phyloP scores from a whole-genome alignment of 2,797 vertebrate species.

The Enteromius viviparus region DNA sequence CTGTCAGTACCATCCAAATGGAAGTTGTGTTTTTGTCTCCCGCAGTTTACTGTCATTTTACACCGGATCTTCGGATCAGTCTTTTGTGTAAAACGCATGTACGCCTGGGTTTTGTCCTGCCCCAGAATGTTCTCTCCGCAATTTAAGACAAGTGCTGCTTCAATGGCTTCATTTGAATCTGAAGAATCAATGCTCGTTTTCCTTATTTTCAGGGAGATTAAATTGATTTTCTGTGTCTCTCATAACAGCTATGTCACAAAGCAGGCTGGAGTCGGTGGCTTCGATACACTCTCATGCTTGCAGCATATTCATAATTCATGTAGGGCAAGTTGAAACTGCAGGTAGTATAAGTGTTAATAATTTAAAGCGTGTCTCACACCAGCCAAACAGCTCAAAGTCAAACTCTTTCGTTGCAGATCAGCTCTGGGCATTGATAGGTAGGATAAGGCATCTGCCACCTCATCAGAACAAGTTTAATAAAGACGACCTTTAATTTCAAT shows the following conservation, averaged over 20 bases:
- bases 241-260: slow-evolving; percentile 21
- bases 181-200: slow-evolving; percentile 24
- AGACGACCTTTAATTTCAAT: slow-evolving; percentile 71
- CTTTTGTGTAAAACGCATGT: slow-evolving; percentile 24
- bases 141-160: slow-evolving; percentile 40
- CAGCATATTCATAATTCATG: slow-evolving; percentile 39
- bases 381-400: slow-evolving; percentile 71
- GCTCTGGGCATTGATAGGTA: slow-evolving; percentile 54
- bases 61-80: slow-evolving; percentile 7
- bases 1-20: slow-evolving; percentile 29
- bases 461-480: slow-evolving; percentile 69
- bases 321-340: slow-evolving; percentile 64
- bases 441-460: slow-evolving; percentile 63
- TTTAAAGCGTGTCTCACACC: slow-evolving; percentile 69
- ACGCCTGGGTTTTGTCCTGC: slow-evolving; percentile 15
- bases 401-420: slow-evolving; percentile 59
- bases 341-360: slow-evolving; percentile 74
- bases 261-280: slow-evolving; percentile 11
- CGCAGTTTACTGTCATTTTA: slow-evolving; percentile 43
- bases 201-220: slow-evolving; percentile 29
- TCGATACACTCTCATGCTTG: slow-evolving; percentile 20
- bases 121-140: slow-evolving; percentile 2
- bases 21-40: slow-evolving; percentile 26
- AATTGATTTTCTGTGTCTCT: slow-evolving; percentile 44
- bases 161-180: slow-evolving; percentile 36